Percentiles rank a stretch among this genome's conserved stretches.
phyloP scores from a whole-genome alignment of 1,140 invertebrate species.

The Drosophila orosa region DNA sequence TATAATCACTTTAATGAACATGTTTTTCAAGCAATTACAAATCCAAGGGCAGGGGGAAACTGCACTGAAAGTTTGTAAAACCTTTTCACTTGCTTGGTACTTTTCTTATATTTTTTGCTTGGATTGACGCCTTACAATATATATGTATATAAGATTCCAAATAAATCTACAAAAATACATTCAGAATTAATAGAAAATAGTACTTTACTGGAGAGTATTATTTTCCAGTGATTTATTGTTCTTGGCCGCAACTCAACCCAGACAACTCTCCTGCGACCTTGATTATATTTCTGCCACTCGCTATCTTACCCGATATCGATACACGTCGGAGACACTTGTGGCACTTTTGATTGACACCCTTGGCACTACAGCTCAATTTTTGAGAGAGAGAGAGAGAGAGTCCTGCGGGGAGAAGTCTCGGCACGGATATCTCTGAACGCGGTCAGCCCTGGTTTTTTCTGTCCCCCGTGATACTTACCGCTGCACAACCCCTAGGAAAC shows the following conservation, averaged over 20 bases:
- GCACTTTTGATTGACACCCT: constrained; percentile 51
- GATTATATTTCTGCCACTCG: constrained; percentile 26
- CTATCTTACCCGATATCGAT: constrained; percentile 40
- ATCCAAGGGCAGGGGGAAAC: too few species aligned
- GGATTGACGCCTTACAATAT: background rate
- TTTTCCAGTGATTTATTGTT: constrained; percentile 2
- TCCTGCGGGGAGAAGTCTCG: constrained; percentile 1
- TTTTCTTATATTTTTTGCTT: background rate
- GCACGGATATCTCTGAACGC: constrained; percentile 16
- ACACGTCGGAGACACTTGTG: constrained; percentile 48
- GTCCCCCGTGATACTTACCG: background rate
- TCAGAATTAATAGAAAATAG: background rate
- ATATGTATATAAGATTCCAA: background rate
- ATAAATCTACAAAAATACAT: background rate
- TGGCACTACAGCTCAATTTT: constrained; percentile 43
- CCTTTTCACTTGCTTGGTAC: background rate
- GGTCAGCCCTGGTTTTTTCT: constrained; percentile 31
- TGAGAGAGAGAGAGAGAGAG: constrained; percentile 21
- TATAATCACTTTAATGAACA: constrained; percentile 9
- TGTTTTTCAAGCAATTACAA: background rate
- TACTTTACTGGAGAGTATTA: too few species aligned
- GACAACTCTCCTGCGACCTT: constrained; percentile 20
- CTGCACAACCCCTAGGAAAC: background rate
- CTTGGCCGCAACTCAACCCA: background rate
- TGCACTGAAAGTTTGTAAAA: background rate